Conservation (phyloP, 2,113 vertebrate species). For the Paramormyrops kingsleyae region DNA sequence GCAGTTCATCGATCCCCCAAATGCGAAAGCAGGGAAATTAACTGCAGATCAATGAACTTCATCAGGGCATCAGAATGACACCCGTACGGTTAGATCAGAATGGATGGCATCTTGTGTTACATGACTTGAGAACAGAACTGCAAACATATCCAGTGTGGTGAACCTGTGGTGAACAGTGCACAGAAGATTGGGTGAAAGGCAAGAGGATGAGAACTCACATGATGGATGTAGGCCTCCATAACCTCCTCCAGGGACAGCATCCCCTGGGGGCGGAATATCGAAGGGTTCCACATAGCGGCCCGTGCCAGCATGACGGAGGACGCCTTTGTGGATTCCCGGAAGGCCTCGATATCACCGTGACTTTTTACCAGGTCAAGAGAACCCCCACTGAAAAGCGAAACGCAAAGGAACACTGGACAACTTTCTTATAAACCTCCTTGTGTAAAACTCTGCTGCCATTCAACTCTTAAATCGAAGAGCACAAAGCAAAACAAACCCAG, state of each 20-base stretch:
- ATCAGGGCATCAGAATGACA: not conserved
- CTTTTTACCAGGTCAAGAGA: constrained; percentile 84
- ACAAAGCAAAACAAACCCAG: not conserved
- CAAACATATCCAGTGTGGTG: not conserved
- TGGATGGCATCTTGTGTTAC: not conserved
- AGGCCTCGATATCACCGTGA: constrained; percentile 68
- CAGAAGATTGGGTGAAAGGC: too few species aligned
- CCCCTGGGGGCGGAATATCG: constrained; percentile 77
- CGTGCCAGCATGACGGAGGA: constrained; percentile 91
- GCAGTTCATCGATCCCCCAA: not conserved
- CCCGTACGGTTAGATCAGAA: not conserved
- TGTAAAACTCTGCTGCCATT: not conserved
- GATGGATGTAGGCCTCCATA: constrained; percentile 85
- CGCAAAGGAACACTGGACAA: not conserved
- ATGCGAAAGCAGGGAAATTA: not conserved
- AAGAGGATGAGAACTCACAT: constrained; percentile 57
- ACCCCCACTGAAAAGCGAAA: constrained; percentile 69
- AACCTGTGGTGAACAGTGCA: not conserved
- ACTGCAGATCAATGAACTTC: not conserved
- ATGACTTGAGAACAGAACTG: not conserved
- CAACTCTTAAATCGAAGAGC: not conserved
- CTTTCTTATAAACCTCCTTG: not conserved
- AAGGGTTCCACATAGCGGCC: constrained; percentile 95
- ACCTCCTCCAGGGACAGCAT: constrained; percentile 71
- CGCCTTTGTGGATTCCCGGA: constrained; percentile 65